Base-by-base conservation (phyloP, 1,140 invertebrate genomes). In the Nasonia vitripennis region DNA sequence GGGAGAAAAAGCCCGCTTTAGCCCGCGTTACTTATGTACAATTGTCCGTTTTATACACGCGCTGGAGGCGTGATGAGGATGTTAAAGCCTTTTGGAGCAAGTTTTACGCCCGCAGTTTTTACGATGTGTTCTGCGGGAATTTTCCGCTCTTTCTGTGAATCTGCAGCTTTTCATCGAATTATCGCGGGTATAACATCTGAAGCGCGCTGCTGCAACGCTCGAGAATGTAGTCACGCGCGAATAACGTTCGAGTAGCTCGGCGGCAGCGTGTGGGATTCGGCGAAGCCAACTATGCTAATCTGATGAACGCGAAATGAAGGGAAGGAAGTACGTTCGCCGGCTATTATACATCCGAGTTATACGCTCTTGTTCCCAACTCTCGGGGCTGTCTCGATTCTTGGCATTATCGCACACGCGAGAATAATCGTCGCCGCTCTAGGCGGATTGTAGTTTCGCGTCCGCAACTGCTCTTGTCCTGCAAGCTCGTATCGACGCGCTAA, bases 301-400 rank as follows among this genome's bases (percentile, higher is more conserved):
- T 87, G 88, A 89, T 88, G 83, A 62, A 62, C 87, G 88, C 87
- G 87, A 86, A 86, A 77, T 73, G 75, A 81, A 84, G 86, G 87
- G 83, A 86, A 78, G 67, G 83, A 86, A 86, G 17, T 17, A 20
- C 86, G 78, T 89, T 87, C 80, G 84, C 81, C 86, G 83, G 86
- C 87, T 87, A 88, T 89, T 86, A 89, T 79, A 70, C 34, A 67
- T 67, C 71, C 73, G 78, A 71, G 68, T 27, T 34, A 11, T 27
- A 17, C 68, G 68, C 14, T 71, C 55, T 62, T 62, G 55, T 62
- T 62, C 55, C 55, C 17, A 62, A 62, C 55, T 62, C 48, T 14
- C 48, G 14, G 12, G 14, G 14, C 12, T 51, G 12, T 51, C 48
- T 23, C 67, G 78, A 73, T 67, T 81, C 48, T 55, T 23, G 71